Evolutionary conservation across 37 sponge, comb jelly and placozoan genomes (phyloP), one percentile per base, ranked within the genome.

Genomic region (Haliclona indistincta): DNA sequence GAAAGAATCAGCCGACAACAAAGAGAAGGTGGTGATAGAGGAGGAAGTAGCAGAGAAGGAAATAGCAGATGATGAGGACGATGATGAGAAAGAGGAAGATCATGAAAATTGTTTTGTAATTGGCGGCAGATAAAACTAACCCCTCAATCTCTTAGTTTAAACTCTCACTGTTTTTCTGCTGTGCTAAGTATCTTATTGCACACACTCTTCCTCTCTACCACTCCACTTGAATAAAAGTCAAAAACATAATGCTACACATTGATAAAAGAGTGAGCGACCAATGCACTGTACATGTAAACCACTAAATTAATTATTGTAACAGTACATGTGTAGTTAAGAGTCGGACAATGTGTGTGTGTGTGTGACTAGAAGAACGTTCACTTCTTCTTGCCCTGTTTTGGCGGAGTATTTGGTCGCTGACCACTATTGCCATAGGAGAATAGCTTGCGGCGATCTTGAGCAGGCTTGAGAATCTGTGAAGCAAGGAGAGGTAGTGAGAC

Each of bases 381-480:
- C 51, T 47, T 47, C 15, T 47, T 47, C 15, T 47, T 17, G 10
- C 15, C 51, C 10, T 47, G 15, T 10, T 47, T 47, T 17, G 15
- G 15, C 10, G 10, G 15, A 47, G 15, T 47, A 47, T 47, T 47
- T 15, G 10, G 13, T 47, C 51, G 15, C 15, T 47, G 10, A 47
- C 10, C 51, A 47, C 15, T 47, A 17, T 49, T 63, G 10, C 81
- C 75, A 20, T 58, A 58, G n/a, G 60, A 26, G 51, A 81, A 78
- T 23, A 89, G 52, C 35, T 81, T 83, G 32, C 84, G 68, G 38
- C 78, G 49, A 29, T 92, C 79, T 23, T 63, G 72, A 35, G 88
- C 88, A 17, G 93, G 93, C 54, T 92, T 92, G 33, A 92, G 66
- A 56, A 92, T 92, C 78, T 86, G 75, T 19, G 71, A 35, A 1